phyloP scores from a whole-genome alignment of 1,140 invertebrate species.

The Hirudo medicinalis region DNA sequence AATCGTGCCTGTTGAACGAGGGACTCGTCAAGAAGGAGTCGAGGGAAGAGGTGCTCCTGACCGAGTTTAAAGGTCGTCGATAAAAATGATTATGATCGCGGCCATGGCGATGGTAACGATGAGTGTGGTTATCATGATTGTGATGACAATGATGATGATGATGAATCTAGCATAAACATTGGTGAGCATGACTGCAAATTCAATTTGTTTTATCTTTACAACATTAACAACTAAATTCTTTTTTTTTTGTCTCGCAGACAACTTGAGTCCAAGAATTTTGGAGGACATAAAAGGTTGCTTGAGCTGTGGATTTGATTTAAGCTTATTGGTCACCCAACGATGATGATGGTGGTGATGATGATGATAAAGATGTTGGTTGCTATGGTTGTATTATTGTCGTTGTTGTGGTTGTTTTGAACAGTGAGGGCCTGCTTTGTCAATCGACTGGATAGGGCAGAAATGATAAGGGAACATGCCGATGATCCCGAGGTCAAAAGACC shows the following conservation, averaged over 20 bases:
- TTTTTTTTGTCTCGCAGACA: not conserved
- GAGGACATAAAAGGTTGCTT: constrained; percentile 11
- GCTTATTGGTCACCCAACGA: not conserved
- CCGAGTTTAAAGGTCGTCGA: constrained; percentile 26
- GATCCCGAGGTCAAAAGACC: not conserved
- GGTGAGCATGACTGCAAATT: not conserved
- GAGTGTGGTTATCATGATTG: not conserved
- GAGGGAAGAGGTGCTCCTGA: constrained; percentile 29
- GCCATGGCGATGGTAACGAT: not conserved
- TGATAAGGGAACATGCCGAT: constrained; percentile 35
- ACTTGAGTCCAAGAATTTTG: not conserved
- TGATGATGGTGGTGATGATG: not conserved
- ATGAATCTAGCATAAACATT: too few species aligned
- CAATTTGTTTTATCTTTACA: not conserved
- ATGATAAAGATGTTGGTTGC: not conserved
- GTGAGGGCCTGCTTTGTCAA: constrained; percentile 67
- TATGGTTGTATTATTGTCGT: not conserved
- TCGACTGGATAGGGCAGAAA: constrained; percentile 52
- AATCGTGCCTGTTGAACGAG: constrained; percentile 26
- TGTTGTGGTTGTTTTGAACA: constrained; percentile 30
- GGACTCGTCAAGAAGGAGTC: constrained; percentile 29
- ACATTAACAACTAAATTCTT: not conserved
- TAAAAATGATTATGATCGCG: not conserved
- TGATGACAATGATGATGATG: not conserved
- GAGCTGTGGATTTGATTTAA: constrained; percentile 10